A percentile compares a stretch with the other conserved stretches of the same genome.
Conservation (phyloP, 2,113 vertebrate genomes). For the Brachionichthys hirsutus region DNA sequence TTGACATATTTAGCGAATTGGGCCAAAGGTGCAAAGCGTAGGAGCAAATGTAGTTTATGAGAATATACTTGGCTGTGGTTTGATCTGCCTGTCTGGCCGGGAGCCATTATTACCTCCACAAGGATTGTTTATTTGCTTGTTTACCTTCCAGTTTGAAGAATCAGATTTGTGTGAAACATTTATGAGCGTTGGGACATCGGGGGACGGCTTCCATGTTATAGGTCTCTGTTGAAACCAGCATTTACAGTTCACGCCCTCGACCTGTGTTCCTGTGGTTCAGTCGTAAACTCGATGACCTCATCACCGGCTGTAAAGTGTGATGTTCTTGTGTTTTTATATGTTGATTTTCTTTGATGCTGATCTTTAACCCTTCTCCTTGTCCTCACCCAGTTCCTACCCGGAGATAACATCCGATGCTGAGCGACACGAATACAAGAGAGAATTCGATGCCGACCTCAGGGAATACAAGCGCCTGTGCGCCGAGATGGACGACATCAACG, state of each 20-base stretch:
- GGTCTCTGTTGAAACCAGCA: too few relatives aligned
- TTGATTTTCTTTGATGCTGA: neutral
- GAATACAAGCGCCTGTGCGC: slow-evolving; percentile 84
- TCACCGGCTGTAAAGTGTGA: neutral
- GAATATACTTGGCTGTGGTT: slow-evolving; percentile 15
- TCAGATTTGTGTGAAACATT: too few relatives aligned
- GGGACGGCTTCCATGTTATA: too few relatives aligned
- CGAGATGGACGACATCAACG: slow-evolving; percentile 84
- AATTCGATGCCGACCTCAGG: slow-evolving; percentile 82
- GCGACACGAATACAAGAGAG: slow-evolving; percentile 82
- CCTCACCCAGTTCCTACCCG: slow-evolving; percentile 77
- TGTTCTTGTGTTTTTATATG: neutral
- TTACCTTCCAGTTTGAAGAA: too few relatives aligned
- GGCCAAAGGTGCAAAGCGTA: slow-evolving; percentile 60
- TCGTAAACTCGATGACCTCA: neutral
- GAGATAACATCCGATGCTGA: slow-evolving; percentile 74
- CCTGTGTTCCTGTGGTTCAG: neutral
- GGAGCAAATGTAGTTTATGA: slow-evolving; percentile 25
- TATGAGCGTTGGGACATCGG: too few relatives aligned
- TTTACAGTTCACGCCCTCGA: neutral
- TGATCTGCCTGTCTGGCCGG: neutral
- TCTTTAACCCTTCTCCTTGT: neutral
- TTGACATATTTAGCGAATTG: slow-evolving; percentile 57
- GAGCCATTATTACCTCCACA: too few relatives aligned
- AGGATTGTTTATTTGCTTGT: too few relatives aligned